Evolutionary conservation across 2,888 invertebrate species (phyloP), one percentile per base, ranked within the genome.

Genomic region (Drosophila recens): DNA sequence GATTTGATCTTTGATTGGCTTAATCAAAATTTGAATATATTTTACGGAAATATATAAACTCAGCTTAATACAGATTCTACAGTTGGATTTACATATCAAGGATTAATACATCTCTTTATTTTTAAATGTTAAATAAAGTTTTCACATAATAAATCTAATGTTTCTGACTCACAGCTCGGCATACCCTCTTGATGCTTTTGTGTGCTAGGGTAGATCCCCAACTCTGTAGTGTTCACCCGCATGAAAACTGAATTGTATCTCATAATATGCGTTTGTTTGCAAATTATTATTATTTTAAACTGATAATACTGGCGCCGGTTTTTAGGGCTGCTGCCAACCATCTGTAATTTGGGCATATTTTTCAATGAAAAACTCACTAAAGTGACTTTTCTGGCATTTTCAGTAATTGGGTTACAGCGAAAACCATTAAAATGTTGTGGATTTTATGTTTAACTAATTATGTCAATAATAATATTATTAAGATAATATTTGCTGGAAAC

Each of bases 251-350:
- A 83, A 83, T 86, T 80, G 66, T 69, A 69, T 82, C 71, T 57
- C 67, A 57, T 80, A 63, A 56, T 71, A 48, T 52, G 51, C 36
- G 57, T 48, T 38, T 72, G 67, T 80, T 83, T 70, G 87, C 65
- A 27, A 70, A 69, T 68, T 83, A 67, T 85, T 85, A 79, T 84
- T 81, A 80, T 86, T 86, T 86, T 80, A 73, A 66, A 64, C 74
- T 77, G 75, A 84, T 82, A 79, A 62, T 72, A 30, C 69, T 46
- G 68, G 58, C 46, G n/a, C 27, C 17, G 51, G 34, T 17, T 49
- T 49, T 33, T n/a, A 36, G 4, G 8, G 51, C 27, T 52, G 11
- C 17, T 42, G 15, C 11, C 33, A n/a, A 20, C 13, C 36, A 20
- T 42, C 15, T 40, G 51, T 43, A 51, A 51, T 48, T 58, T 59